These are phyloP conservation scores for Cinara cedri DNA, from an alignment of 2,888 invertebrate genomes.

Conservation along the genomic window DNA sequence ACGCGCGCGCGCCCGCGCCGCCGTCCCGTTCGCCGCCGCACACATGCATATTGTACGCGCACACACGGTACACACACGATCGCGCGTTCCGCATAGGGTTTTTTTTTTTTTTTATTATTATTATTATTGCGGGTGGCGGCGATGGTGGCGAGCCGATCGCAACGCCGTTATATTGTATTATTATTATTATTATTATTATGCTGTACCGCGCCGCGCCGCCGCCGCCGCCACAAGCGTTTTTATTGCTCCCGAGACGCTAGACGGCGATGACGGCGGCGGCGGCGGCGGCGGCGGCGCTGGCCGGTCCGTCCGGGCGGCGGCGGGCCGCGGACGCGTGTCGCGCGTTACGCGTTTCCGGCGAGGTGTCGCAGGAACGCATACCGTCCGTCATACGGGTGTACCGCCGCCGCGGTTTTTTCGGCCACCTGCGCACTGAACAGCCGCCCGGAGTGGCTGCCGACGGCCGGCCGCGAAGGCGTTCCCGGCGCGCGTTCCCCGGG, in stretches of 20 bases:
- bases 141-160: no score
- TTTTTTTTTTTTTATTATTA: not conserved
- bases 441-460: no score
- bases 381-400: no score
- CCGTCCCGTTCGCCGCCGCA: not conserved
- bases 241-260: conserved; percentile 21
- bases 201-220: not conserved
- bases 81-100: conserved; percentile 8
- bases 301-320: not conserved
- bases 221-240: conserved; percentile 2
- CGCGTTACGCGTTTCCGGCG: not conserved
- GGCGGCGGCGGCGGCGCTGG: not conserved
- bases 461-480: no score
- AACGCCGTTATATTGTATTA: no score
- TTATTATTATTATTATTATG: no score
- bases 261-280: not conserved
- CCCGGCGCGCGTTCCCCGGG: no score
- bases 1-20: not conserved
- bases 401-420: no score
- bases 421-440: no score
- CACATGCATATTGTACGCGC: not conserved
- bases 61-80: not conserved
- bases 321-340: no score
- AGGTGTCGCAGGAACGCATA: no score
- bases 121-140: conserved; percentile 23